These are phyloP conservation scores for Metopolophium dirhodum DNA, from an alignment of 1,140 invertebrate genomes.

Conservation along the genomic window DNA sequence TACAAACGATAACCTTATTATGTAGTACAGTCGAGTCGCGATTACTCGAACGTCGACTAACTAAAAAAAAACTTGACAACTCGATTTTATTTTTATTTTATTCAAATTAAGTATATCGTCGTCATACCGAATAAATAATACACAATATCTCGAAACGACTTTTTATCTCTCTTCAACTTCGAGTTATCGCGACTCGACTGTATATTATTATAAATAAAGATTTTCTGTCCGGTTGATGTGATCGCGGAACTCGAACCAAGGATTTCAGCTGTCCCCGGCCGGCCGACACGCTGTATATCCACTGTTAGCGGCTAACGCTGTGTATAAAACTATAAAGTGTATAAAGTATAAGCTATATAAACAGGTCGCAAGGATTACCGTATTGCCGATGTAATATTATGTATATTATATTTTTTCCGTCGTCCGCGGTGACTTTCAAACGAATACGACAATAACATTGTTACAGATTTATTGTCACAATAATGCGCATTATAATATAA, in stretches of 20 bases:
- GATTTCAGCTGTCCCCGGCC: not conserved
- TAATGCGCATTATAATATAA: not conserved
- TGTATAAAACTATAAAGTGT: not conserved
- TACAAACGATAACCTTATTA: no score
- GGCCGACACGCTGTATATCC: not conserved
- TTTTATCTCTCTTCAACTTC: no score
- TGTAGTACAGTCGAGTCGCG: no score
- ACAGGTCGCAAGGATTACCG: not conserved
- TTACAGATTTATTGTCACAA: conserved; percentile 26
- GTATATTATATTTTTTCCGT: not conserved
- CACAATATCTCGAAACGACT: no score
- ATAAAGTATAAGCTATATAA: not conserved
- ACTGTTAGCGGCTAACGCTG: not conserved
- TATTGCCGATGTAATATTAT: not conserved
- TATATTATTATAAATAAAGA: not conserved
- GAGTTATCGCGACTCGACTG: no score
- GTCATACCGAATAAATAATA: no score
- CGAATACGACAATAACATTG: conserved; percentile 6
- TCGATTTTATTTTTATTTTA: no score
- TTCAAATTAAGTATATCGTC: no score
- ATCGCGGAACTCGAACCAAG: not conserved
- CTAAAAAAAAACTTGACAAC: no score
- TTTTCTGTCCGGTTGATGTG: not conserved
- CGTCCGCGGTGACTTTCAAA: not conserved
- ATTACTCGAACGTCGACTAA: no score